These are phyloP conservation scores for Virgularia gustaviana DNA, from an alignment of 92 coral and sea anemone species.

Conservation along the genomic window DNA sequence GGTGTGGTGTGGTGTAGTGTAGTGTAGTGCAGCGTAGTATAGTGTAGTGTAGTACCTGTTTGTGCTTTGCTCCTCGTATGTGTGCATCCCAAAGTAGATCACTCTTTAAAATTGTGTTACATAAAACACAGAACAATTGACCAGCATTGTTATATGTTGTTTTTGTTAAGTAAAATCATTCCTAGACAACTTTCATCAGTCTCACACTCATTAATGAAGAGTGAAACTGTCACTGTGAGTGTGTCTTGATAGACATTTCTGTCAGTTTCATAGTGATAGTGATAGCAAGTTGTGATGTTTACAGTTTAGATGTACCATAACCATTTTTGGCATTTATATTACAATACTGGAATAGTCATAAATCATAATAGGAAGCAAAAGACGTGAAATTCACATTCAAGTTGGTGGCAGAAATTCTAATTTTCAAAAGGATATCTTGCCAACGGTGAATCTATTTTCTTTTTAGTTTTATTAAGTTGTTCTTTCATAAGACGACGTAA, in stretches of 20 bases:
- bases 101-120: slow-evolving; percentile 76
- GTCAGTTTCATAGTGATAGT: too few species aligned
- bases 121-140: slow-evolving; percentile 81
- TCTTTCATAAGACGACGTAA: slow-evolving; percentile 76
- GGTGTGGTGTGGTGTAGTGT: too few species aligned
- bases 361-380: too few species aligned
- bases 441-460: slow-evolving; percentile 82
- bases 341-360: too few species aligned
- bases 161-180: slow-evolving; percentile 38
- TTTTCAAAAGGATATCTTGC: slow-evolving; percentile 75
- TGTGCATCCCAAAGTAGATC: slow-evolving; percentile 92
- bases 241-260: too few species aligned
- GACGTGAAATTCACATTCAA: too few species aligned
- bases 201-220: not conserved
- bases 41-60: slow-evolving; percentile 74
- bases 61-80: slow-evolving; percentile 82
- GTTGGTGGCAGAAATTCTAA: too few species aligned
- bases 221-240: not conserved
- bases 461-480: slow-evolving; percentile 66
- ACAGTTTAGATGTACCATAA: too few species aligned
- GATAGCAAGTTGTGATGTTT: too few species aligned
- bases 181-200: not conserved
- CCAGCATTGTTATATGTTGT: slow-evolving; percentile 72
- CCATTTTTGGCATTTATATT: too few species aligned
- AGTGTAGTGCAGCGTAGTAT: too few species aligned